These are phyloP conservation scores for Orbicella faveolata DNA, from an alignment of 64 coral and sea anemone genomes.

Conservation along the genomic window DNA sequence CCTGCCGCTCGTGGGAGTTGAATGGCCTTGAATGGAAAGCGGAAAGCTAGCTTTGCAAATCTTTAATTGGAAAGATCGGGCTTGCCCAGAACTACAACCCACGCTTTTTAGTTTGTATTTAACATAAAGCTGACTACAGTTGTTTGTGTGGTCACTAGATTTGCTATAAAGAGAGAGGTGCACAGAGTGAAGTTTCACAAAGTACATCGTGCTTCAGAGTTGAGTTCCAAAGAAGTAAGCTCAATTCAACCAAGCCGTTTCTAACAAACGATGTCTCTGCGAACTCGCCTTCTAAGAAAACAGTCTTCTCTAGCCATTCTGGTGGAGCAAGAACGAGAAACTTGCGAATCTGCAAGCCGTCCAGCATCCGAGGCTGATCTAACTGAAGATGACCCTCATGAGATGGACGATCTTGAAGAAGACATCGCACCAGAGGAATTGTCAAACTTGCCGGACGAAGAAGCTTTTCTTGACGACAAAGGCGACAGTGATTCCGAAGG, in stretches of 20 bases:
- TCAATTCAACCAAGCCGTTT: not conserved
- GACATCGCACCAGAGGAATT: not conserved
- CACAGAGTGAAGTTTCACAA: not conserved
- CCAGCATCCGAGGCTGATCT: constrained; percentile 34
- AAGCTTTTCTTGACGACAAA: constrained; percentile 8
- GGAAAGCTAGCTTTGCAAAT: constrained; percentile 15
- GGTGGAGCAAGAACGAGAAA: constrained; percentile 71
- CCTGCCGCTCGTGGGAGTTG: not conserved
- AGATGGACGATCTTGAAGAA: constrained; percentile 3
- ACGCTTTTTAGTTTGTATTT: not conserved
- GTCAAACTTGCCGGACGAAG: not conserved
- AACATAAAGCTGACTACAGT: not conserved
- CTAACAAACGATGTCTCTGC: not conserved
- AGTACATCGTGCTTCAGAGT: too few species aligned
- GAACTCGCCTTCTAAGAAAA: constrained; percentile 41
- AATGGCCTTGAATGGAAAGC: not conserved
- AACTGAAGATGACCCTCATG: constrained; percentile 10
- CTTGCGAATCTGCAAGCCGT: constrained; percentile 38
- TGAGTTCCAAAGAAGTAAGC: not conserved
- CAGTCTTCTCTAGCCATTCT: constrained; percentile 84
- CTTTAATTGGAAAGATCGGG: constrained; percentile 23
- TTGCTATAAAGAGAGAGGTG: not conserved
- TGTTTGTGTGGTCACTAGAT: not conserved
- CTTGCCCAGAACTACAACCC: constrained; percentile 26
- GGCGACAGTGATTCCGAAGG: constrained; percentile 52